Base-by-base conservation (phyloP, 2,888 invertebrate genomes). In the Xiphydria camelus region DNA sequence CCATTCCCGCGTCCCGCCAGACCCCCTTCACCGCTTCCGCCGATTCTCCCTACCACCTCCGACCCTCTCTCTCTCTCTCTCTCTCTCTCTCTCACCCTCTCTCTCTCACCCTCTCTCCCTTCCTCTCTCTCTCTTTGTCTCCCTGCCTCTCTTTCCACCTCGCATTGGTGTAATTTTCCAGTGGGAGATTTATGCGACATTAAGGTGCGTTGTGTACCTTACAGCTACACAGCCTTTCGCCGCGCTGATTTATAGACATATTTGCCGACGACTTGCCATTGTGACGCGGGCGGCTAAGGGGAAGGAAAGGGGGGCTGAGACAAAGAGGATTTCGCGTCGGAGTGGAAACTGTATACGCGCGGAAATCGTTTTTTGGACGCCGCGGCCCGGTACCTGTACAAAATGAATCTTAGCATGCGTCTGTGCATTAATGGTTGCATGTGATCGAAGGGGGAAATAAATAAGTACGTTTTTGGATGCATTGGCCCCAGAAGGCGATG, bases 1-100 rank as follows among this genome's bases (percentile, higher is more conserved):
- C 48, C 51, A 51, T 51, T 56, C 78, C 75, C 77, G 76, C n/a
- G n/a, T n/a, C n/a, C n/a, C n/a, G n/a, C n/a, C n/a, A n/a, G 77
- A 76, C 74, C 76, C 73, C 73, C 71, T 45, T 64, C 66, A 68
- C 68, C 64, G 53, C 20, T 47, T 45, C 59, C 62, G 61, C 68
- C 62, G 62, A 58, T 42, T 44, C 41, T 45, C 47, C 51, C 53
- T 51, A n/a, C n/a, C n/a, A n/a, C n/a, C n/a, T n/a, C n/a, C n/a
- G n/a, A n/a, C n/a, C n/a, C n/a, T n/a, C n/a, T n/a, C n/a, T n/a
- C n/a, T n/a, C n/a, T n/a, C n/a, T n/a, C 46, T 35, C 38, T 45
- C 54, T 49, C 37, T 40, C 50, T 51, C 55, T 45, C 47, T 49
- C 38, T 26, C 50, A 55, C n/a, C n/a, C n/a, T n/a, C n/a, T n/a